Evolutionary conservation across 2,888 invertebrate species (phyloP), one percentile per base, ranked within the genome.

Genomic region (Heliconius charithonia): DNA sequence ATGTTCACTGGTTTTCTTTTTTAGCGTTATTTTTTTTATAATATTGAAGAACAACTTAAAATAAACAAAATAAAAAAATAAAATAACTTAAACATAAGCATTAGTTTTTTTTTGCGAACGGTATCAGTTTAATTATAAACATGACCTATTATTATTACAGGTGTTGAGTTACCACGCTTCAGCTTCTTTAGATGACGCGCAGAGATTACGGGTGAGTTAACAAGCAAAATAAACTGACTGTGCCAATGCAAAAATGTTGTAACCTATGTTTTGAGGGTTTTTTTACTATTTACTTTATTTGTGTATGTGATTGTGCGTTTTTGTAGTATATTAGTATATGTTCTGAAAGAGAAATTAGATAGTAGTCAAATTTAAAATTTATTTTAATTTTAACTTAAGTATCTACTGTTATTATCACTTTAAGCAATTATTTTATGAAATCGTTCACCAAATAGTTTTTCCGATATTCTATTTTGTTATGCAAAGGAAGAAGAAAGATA

Each of bases 81-180:
- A 37, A 37, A 9, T 37, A 37, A 32, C 32, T 9, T 7, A 51
- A 56, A 59, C n/a, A n/a, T n/a, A 59, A 59, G 56, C n/a, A n/a
- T 59, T 59, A 59, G 0, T n/a, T 59, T 32, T 56, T 56, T 59
- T 41, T 65, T 63, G 19, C 74, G 7, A 45, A 27, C 10, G 19
- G 22, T 66, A 27, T 37, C 19, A 65, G 32, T 29, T 73, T 72
- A 51, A 73, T 65, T 67, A 67, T 63, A 73, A 41, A 67, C 63
- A 27, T 41, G 73, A 69, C 75, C 66, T 73, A 73, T 51, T 63
- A 22, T 69, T 78, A 69, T 85, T 93, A 67, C 93, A 95, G 95
- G 96, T 96, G 83, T 95, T 99, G 86, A 98, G 98, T 91, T 99
- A 99, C 95, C 99, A 99, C 93, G 99, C 99, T 77, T 98, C 98